phyloP scores from a whole-genome alignment of 2,797 vertebrate genomes.

The Loriculus beryllinus region DNA sequence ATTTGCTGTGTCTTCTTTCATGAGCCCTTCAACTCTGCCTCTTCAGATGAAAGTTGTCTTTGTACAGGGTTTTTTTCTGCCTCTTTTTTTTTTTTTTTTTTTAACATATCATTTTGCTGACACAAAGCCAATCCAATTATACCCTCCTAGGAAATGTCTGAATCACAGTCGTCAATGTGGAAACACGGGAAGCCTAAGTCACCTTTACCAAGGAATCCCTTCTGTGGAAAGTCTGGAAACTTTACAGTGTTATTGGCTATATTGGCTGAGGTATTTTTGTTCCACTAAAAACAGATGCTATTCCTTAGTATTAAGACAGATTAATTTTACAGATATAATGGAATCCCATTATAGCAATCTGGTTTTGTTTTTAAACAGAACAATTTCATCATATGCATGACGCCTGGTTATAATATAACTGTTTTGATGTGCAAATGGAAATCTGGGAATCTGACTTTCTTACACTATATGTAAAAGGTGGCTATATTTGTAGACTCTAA shows the following conservation, averaged over 20 bases:
- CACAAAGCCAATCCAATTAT: neutral
- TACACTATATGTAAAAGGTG: constrained; percentile 19
- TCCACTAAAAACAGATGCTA: constrained; percentile 53
- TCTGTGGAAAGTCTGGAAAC: constrained; percentile 16
- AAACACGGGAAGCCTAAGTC: neutral
- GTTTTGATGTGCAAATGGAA: constrained; percentile 53
- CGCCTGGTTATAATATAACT: neutral
- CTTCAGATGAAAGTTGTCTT: neutral
- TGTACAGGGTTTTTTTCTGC: neutral
- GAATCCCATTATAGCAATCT: constrained; percentile 44
- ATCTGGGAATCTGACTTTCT: constrained; percentile 41
- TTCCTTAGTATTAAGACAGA: constrained; percentile 36
- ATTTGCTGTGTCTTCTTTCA: neutral
- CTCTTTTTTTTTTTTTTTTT: too few species aligned
- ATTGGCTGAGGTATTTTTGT: constrained; percentile 31
- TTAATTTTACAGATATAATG: constrained; percentile 55
- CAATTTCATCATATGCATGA: constrained; percentile 8
- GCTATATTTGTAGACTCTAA: constrained; percentile 38
- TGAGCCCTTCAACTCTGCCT: neutral
- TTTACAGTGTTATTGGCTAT: neutral
- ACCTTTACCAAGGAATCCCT: constrained; percentile 39
- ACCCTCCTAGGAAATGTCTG: neutral
- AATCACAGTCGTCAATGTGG: neutral
- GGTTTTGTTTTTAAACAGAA: constrained; percentile 52
- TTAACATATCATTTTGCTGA: neutral